Conservation (phyloP, 2,113 vertebrate genomes). For the Plestiodon gilberti region DNA sequence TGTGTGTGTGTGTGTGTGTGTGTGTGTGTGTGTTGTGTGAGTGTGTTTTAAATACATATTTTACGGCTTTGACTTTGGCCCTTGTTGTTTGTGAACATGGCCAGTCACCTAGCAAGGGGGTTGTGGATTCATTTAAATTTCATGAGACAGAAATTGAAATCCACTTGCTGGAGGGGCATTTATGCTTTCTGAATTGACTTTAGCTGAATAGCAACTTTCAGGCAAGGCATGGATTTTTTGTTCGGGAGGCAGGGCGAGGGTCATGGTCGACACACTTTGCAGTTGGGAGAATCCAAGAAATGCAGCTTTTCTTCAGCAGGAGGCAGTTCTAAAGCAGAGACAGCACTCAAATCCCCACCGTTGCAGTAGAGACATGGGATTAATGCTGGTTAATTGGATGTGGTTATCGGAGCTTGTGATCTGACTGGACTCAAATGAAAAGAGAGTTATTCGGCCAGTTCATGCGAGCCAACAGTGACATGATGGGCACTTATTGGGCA, state of each 20-base stretch:
- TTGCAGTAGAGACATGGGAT: constrained; percentile 74
- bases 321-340: constrained; percentile 57
- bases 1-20: background rate
- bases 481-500: background rate
- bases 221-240: constrained; percentile 33
- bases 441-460: background rate
- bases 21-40: background rate
- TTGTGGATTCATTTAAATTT: constrained; percentile 54
- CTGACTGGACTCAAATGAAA: constrained; percentile 70
- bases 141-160: constrained; percentile 54
- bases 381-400: constrained; percentile 77
- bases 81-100: constrained; percentile 14
- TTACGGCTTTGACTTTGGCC: constrained; percentile 47
- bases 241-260: constrained; percentile 52
- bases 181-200: constrained; percentile 36
- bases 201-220: background rate
- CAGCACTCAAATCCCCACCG: constrained; percentile 68
- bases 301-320: constrained; percentile 59
- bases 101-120: constrained; percentile 16
- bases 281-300: constrained; percentile 27
- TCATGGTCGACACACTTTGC: background rate
- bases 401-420: constrained; percentile 71
- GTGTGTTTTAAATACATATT: background rate
- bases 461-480: background rate
- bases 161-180: constrained; percentile 35